These are phyloP conservation scores for Himalopsyche tibetana DNA, from an alignment of 2,888 invertebrate species.

Conservation along the genomic window DNA sequence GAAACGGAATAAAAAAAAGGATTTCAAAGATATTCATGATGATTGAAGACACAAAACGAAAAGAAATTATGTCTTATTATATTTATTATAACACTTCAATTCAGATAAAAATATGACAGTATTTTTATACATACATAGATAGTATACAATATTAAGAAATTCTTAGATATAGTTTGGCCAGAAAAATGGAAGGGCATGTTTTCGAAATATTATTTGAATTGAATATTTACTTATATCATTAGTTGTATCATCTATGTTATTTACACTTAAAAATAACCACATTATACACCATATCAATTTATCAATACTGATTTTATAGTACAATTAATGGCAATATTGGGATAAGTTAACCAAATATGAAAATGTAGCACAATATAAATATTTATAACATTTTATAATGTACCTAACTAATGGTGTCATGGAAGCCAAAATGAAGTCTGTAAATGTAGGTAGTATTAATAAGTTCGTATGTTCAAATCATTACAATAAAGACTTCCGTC, in stretches of 20 bases:
- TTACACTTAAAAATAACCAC: slow-evolving; percentile 28
- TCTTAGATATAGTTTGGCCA: slow-evolving; percentile 43
- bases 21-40: too few relatives aligned
- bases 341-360: too few relatives aligned
- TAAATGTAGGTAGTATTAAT: too few relatives aligned
- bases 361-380: too few relatives aligned
- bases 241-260: neutral
- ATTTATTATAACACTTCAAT: neutral
- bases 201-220: slow-evolving; percentile 37
- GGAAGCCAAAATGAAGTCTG: too few relatives aligned
- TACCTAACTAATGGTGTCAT: too few relatives aligned
- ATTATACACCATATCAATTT: slow-evolving; percentile 7
- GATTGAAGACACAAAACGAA: too few relatives aligned
- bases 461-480: too few relatives aligned
- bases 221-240: slow-evolving; percentile 18
- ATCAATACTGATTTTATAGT: slow-evolving; percentile 34
- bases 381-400: too few relatives aligned
- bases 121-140: slow-evolving; percentile 3
- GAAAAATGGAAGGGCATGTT: slow-evolving; percentile 47
- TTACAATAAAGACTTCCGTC: too few relatives aligned
- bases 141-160: slow-evolving; percentile 30
- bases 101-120: slow-evolving; percentile 17
- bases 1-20: too few relatives aligned
- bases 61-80: too few relatives aligned
- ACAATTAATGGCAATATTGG: slow-evolving; percentile 23